Evolutionary conservation across 2,113 vertebrate genomes (phyloP), one percentile per base, ranked within the genome.

Genomic region (Scomber scombrus): DNA sequence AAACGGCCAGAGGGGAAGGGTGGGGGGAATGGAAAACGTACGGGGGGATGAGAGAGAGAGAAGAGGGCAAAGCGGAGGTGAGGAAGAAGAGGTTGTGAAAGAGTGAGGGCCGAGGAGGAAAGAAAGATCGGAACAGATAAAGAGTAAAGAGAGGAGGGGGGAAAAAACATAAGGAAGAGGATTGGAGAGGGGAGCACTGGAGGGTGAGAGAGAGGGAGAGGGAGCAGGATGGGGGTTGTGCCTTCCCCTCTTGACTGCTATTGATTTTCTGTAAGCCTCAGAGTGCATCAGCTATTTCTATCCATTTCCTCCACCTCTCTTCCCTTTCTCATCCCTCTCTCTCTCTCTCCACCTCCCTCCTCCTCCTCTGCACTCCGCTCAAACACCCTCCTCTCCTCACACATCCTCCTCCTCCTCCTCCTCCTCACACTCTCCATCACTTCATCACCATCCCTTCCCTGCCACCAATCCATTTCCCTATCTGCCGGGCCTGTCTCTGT

Each of bases 271-370:
- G 90, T 88, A 90, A 85, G 90, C 84, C 89, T 93, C 88, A 77
- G 91, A 93, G 91, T 91, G 91, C 91, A 93, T 93, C 93, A 92
- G 93, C 91, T 93, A 92, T 93, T 92, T 93, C 93, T 91, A 93
- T 92, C 90, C 88, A 92, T 93, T 93, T 93, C 91, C 92, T 92
- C 83, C 90, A 88, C 81, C 87, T 89, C 82, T 81, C 84, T 79
- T 86, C 85, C 80, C 85, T 50, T 74, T 81, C 84, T 71, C 81
- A 51, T 76, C 74, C 43, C 68, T 31, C 72, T 65, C 61, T 68
- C 51, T 47, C 49, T 56, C 61, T 23, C 23, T 54, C 21, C 45
- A 18, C 54, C 58, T 52, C 54, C 56, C n/a, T 60, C 57, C 51
- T 55, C 74, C 23, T 60, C 16, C 15, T 21, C 54, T 12, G 21